Conservation (phyloP, 2,113 vertebrate species). For the Bos taurus region DNA sequence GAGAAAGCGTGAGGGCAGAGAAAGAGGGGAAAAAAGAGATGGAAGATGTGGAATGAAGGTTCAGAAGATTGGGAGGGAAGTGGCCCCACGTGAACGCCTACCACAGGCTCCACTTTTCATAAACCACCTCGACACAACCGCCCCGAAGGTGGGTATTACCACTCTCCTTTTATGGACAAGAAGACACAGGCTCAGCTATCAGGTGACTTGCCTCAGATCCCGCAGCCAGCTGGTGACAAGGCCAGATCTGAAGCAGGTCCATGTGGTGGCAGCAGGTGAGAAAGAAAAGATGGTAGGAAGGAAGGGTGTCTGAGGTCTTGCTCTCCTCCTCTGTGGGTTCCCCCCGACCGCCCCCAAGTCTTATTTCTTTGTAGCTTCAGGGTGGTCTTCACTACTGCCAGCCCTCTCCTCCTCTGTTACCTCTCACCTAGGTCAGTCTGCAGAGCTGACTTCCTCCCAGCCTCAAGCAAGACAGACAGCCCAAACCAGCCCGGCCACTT, state of each 20-base stretch:
- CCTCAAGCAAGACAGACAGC: neutral
- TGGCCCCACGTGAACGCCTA: neutral
- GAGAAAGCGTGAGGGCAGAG: neutral
- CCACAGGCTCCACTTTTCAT: neutral
- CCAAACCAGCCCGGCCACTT: neutral
- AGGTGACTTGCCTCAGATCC: neutral
- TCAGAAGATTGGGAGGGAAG: neutral
- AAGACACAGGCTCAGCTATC: neutral
- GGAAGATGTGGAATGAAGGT: neutral
- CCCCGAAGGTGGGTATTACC: neutral
- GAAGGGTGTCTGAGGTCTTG: neutral
- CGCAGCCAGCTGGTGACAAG: neutral
- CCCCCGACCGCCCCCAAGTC: neutral
- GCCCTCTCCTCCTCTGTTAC: neutral
- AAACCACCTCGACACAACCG: neutral
- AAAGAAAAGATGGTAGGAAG: neutral
- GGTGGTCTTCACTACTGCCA: neutral
- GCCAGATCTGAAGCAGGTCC: neutral
- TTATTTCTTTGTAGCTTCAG: neutral
- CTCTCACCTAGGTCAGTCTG: neutral
- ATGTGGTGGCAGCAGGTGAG: neutral
- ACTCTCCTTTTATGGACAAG: neutral
- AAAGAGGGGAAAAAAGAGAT: neutral
- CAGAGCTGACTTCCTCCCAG: neutral
- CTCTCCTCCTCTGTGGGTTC: neutral